phyloP scores from a whole-genome alignment of 1,140 invertebrate species.

The Pristionchus pacificus region DNA sequence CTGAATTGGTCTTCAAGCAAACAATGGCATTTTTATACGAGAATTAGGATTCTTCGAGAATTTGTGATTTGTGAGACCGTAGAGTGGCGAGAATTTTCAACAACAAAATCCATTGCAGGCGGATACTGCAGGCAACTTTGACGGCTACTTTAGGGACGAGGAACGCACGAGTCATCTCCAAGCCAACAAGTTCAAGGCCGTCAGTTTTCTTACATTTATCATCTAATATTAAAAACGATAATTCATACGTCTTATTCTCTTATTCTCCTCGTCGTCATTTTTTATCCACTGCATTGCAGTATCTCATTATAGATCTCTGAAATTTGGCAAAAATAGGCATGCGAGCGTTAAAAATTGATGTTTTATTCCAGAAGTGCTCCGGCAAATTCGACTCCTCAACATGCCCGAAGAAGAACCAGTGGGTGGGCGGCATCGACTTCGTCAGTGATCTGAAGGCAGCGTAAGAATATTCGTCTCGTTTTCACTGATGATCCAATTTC shows the following conservation, averaged over 20 bases:
- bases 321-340: too few relatives aligned
- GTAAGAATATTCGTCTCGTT: constrained; percentile 24
- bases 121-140: constrained; percentile 43
- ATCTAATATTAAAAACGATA: background rate
- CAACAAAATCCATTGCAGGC: constrained; percentile 47
- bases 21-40: too few relatives aligned
- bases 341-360: background rate
- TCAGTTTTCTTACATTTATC: constrained; percentile 11
- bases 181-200: constrained; percentile 45
- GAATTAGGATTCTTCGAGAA: too few relatives aligned
- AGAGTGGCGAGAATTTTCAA: too few relatives aligned
- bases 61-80: too few relatives aligned
- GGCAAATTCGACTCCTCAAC: constrained; percentile 49
- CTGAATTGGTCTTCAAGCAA: too few relatives aligned
- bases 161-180: constrained; percentile 39
- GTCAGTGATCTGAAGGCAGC: constrained; percentile 56
- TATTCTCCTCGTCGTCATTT: too few relatives aligned
- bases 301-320: too few relatives aligned
- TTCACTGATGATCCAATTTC: background rate
- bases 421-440: constrained; percentile 55
- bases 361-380: constrained; percentile 45
- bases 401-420: constrained; percentile 52
- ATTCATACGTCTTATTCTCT: constrained; percentile 11
- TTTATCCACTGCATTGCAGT: too few relatives aligned
- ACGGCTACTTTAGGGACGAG: constrained; percentile 51